These are phyloP conservation scores for Hypanus sabinus DNA, from an alignment of 2,113 vertebrate genomes.

Conservation along the genomic window DNA sequence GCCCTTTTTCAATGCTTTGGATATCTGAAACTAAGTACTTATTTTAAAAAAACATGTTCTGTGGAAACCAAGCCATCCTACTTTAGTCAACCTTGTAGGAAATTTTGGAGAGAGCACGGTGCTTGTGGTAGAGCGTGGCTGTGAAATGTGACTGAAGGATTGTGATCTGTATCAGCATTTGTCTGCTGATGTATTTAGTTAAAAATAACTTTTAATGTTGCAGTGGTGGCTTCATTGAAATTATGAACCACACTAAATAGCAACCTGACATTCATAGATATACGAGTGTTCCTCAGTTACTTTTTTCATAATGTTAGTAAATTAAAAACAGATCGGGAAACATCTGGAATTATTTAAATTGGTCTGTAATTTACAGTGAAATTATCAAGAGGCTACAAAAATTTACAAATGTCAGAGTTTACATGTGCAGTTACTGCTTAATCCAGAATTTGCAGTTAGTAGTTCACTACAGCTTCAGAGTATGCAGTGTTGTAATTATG, in stretches of 20 bases:
- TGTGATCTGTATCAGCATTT: neutral
- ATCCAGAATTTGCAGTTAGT: too few species aligned
- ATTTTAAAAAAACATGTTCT: neutral
- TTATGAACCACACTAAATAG: neutral
- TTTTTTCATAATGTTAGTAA: neutral
- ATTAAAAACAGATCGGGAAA: neutral
- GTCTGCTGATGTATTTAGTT: neutral
- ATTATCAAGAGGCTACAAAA: too few species aligned
- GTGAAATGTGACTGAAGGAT: neutral
- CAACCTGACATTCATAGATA: neutral
- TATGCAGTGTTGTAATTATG: too few species aligned
- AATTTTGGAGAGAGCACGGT: neutral
- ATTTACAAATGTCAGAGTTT: too few species aligned
- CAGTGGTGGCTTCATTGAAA: neutral
- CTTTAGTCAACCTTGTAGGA: neutral
- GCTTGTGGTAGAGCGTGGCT: neutral
- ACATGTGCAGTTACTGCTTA: too few species aligned
- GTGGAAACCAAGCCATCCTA: neutral
- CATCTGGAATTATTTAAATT: neutral
- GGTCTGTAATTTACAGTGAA: too few species aligned
- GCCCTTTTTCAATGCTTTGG: neutral
- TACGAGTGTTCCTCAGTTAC: neutral
- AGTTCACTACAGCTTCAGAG: too few species aligned
- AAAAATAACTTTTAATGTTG: neutral
- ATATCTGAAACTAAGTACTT: neutral